Evolutionary conservation across 1,140 invertebrate species (phyloP).

Genomic region (Mercenaria mercenaria): DNA sequence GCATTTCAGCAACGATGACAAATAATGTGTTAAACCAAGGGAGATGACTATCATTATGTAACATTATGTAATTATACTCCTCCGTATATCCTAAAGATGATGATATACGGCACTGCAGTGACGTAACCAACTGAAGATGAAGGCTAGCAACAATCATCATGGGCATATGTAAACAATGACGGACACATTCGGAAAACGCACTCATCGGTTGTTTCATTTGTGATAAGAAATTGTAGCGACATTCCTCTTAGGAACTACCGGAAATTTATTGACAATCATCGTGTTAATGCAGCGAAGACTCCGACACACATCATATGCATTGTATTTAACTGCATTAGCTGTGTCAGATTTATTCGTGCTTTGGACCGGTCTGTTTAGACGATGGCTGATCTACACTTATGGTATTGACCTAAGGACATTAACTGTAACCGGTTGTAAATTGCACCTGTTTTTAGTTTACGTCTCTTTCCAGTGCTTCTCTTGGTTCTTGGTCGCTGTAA

Average conservation of each 20-base stretch:
- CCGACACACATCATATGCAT: constrained; percentile 47
- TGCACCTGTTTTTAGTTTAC: constrained; percentile 73
- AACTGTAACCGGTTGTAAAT: constrained; percentile 60
- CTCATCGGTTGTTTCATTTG: no score
- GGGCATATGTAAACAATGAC: no score
- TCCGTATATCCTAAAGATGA: no score
- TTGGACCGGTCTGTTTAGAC: constrained; percentile 74
- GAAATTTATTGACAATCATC: constrained; percentile 72
- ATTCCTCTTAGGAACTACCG: constrained; percentile 71
- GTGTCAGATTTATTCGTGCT: constrained; percentile 72
- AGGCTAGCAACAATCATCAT: no score
- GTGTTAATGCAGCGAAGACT: constrained; percentile 66
- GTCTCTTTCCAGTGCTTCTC: constrained; percentile 70
- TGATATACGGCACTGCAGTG: no score
- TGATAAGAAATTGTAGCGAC: no score
- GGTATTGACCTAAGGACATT: constrained; percentile 64
- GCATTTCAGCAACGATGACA: no score
- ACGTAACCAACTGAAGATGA: no score
- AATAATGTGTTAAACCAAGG: no score
- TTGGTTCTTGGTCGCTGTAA: constrained; percentile 80
- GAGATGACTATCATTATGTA: no score
- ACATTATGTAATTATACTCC: no score
- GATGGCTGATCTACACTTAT: constrained; percentile 66
- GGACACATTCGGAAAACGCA: no score
- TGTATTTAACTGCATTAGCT: constrained; percentile 72